These are phyloP conservation scores for Panthera tigris DNA, from an alignment of 2,113 vertebrate genomes.

Conservation along the genomic window DNA sequence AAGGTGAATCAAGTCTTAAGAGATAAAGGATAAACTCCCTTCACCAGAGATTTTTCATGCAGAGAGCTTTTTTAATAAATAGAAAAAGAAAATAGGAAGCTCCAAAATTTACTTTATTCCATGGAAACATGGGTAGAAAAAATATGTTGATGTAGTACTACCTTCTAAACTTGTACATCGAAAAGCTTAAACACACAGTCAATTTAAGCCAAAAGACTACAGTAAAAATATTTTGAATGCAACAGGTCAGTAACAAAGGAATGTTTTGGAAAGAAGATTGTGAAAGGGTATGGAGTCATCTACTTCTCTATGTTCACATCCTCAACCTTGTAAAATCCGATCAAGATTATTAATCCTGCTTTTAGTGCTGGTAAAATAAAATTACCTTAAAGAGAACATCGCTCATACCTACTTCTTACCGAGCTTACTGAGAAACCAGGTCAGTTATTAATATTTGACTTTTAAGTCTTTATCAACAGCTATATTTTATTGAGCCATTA, in stretches of 20 bases:
- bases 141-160: background rate
- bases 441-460: background rate
- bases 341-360: background rate
- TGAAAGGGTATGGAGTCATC: background rate
- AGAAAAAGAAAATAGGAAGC: slow-evolving; percentile 2
- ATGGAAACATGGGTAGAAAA: background rate
- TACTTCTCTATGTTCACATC: background rate
- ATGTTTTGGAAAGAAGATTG: background rate
- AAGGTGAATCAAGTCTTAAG: background rate
- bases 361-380: background rate
- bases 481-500: background rate
- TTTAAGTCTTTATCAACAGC: background rate
- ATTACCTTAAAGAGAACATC: background rate
- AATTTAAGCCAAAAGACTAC: background rate
- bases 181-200: background rate
- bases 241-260: background rate
- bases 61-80: slow-evolving; percentile 36
- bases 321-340: background rate
- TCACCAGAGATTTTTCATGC: background rate
- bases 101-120: slow-evolving; percentile 16
- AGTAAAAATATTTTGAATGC: background rate
- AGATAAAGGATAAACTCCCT: background rate
- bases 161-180: background rate
- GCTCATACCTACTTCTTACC: background rate
- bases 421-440: background rate